These are phyloP conservation scores for Lamprologus ornatipinnis DNA, from an alignment of 2,113 vertebrate species.

Conservation along the genomic window DNA sequence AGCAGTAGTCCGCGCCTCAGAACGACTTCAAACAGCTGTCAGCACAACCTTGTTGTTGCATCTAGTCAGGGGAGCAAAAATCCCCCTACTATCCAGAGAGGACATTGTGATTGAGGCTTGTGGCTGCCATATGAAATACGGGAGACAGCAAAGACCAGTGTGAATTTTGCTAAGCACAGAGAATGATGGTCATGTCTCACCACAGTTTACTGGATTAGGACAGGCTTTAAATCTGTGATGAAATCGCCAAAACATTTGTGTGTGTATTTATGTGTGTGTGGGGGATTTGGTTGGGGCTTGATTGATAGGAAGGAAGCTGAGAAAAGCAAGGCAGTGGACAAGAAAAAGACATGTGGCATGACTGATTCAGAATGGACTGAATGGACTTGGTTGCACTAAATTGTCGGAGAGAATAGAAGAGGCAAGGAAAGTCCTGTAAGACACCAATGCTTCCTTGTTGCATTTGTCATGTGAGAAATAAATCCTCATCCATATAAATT, in stretches of 20 bases:
- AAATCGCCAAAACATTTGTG: not conserved
- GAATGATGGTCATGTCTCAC: not conserved
- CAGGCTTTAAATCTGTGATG: not conserved
- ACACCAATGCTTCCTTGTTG: not conserved
- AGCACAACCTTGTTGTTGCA: conserved; percentile 16
- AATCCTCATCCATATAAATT: not conserved
- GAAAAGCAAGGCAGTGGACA: not conserved
- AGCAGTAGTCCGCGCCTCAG: conserved; percentile 13
- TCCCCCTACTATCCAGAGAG: not conserved
- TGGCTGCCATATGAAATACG: not conserved
- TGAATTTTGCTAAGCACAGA: not conserved
- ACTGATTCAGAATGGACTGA: not conserved
- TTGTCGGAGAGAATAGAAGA: not conserved
- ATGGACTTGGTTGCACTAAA: not conserved
- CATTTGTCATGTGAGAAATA: not conserved
- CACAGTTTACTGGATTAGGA: not conserved
- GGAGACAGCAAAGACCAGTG: not conserved
- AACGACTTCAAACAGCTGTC: conserved; percentile 45
- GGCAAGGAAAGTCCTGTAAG: not conserved
- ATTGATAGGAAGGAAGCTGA: not conserved
- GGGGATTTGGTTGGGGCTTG: not conserved
- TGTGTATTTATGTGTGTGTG: not conserved
- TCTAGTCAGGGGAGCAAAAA: conserved; percentile 16
- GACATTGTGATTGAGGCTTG: conserved; percentile 9
- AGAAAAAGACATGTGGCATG: not conserved